Percentiles rank a stretch among this genome's conserved stretches.
phyloP scores from a whole-genome alignment of 2,888 invertebrate species.

The Mactromeris polynyma region DNA sequence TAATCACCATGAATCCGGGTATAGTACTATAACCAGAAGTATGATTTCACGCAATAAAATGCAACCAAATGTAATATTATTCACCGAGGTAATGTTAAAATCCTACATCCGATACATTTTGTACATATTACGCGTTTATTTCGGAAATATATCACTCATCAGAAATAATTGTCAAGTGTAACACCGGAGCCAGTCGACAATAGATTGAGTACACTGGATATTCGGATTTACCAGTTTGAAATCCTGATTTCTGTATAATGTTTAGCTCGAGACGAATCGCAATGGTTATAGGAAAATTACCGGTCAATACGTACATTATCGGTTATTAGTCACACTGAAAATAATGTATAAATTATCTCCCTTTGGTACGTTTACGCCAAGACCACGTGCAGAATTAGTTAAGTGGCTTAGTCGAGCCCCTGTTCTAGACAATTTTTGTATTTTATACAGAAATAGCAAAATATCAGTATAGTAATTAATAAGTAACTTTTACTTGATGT shows the following conservation, averaged over 20 bases:
- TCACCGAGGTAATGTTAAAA: too few species aligned
- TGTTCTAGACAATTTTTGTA: too few species aligned
- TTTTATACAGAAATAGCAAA: too few species aligned
- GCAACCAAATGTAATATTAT: too few species aligned
- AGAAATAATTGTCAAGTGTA: not conserved
- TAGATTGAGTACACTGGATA: not conserved
- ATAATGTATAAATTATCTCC: not conserved
- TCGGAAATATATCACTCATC: not conserved
- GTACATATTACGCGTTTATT: not conserved
- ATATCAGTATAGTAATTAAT: too few species aligned
- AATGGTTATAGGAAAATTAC: not conserved
- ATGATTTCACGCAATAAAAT: too few species aligned
- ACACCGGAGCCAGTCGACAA: not conserved
- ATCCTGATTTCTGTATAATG: not conserved
- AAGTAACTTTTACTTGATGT: too few species aligned
- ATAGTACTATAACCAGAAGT: too few species aligned
- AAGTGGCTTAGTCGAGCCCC: too few species aligned
- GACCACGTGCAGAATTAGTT: not conserved
- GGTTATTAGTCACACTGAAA: not conserved
- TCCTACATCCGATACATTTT: not conserved
- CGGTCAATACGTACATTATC: not conserved
- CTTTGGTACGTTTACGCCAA: not conserved
- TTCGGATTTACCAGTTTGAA: not conserved
- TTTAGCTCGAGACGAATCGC: not conserved
- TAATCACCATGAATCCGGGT: too few species aligned